These are phyloP conservation scores for Pongo abelii DNA, from an alignment of 2,113 vertebrate species.

Conservation along the genomic window DNA sequence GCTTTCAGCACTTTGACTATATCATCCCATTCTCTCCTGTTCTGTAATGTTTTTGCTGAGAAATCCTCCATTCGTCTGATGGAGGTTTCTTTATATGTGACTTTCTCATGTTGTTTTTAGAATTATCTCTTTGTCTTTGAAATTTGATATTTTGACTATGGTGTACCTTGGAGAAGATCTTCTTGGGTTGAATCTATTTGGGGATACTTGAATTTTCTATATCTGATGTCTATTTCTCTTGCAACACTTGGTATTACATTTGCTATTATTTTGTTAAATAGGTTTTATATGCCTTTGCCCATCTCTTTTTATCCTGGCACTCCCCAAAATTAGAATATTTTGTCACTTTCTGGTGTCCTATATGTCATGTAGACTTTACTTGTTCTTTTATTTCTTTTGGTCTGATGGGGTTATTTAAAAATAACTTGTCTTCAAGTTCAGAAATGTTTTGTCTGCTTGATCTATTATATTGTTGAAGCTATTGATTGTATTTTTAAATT, in stretches of 20 bases:
- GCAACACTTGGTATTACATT: background rate
- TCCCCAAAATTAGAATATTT: background rate
- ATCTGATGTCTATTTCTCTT: background rate
- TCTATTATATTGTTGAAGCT: too few species aligned
- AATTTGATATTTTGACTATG: background rate
- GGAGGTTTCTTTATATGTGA: background rate
- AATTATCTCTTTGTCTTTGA: background rate
- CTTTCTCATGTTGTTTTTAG: background rate
- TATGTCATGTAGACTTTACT: background rate
- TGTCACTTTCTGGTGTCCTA: background rate
- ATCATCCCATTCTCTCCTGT: background rate
- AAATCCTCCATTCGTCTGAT: background rate
- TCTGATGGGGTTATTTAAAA: background rate
- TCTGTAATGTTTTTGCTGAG: background rate
- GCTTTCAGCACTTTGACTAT: background rate
- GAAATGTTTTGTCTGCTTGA: background rate
- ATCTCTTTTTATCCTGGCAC: background rate
- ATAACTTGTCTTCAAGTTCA: background rate
- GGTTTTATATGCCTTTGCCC: background rate
- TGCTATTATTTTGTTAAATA: background rate
- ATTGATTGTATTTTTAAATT: background rate
- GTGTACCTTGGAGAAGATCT: background rate
- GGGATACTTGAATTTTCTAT: background rate
- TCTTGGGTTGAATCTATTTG: background rate
- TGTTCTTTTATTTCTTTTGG: background rate